Conservation (phyloP, 2,797 vertebrate species). For the Poliocrania exsul region DNA sequence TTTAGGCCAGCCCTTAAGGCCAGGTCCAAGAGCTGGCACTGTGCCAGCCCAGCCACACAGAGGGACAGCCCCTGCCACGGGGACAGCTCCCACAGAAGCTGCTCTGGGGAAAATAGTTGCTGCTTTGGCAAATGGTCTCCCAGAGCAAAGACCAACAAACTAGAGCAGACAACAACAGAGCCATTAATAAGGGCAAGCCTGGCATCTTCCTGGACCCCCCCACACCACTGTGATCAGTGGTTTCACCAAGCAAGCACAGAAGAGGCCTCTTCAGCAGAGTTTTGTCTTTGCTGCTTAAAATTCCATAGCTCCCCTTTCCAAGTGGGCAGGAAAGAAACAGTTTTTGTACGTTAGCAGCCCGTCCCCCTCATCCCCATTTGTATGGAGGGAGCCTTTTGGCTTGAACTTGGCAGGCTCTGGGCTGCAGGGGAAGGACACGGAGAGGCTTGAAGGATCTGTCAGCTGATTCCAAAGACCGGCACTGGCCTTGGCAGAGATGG, state of each 20-base stretch:
- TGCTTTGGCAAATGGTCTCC: neutral
- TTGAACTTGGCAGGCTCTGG: slow-evolving; percentile 29
- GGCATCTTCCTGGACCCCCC: slow-evolving; percentile 10
- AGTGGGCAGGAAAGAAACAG: neutral
- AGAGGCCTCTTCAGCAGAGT: slow-evolving; percentile 35
- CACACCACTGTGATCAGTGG: neutral
- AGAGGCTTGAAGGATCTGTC: neutral
- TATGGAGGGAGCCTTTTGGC: neutral
- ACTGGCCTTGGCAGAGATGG: neutral
- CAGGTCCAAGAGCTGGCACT: accelerated
- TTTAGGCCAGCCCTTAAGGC: neutral
- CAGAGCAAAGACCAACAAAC: slow-evolving; percentile 24
- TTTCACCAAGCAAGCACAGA: slow-evolving; percentile 20
- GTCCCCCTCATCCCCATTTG: neutral
- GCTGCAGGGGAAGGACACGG: neutral
- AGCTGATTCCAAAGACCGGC: neutral
- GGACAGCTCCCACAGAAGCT: neutral
- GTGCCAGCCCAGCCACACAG: neutral
- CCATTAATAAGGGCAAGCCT: slow-evolving; percentile 35
- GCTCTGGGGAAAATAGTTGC: neutral
- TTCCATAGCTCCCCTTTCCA: slow-evolving; percentile 40
- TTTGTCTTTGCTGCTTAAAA: slow-evolving; percentile 66
- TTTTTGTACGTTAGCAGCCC: neutral
- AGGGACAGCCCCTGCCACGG: neutral
- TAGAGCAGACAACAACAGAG: slow-evolving; percentile 53